phyloP scores from a whole-genome alignment of 1,140 invertebrate genomes.

The Brachionus sp. region DNA sequence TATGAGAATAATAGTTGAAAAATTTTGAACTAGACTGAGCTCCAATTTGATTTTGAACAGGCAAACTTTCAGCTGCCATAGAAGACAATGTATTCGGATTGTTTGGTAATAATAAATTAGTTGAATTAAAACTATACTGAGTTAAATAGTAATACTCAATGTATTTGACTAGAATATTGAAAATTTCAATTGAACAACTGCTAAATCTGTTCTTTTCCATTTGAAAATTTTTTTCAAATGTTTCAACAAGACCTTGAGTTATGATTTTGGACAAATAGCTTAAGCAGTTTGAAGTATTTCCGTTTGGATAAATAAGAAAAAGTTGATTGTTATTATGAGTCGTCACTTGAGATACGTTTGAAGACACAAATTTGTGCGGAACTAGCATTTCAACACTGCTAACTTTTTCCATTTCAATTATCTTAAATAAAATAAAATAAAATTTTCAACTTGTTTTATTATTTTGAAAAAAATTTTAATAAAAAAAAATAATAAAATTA shows the following conservation, averaged over 20 bases:
- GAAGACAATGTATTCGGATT: neutral
- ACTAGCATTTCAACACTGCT: constrained; percentile 7
- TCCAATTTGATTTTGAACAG: neutral
- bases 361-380: neutral
- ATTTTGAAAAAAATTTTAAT: neutral
- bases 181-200: neutral
- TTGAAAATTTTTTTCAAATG: constrained; percentile 30
- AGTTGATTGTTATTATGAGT: neutral
- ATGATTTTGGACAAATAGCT: constrained; percentile 27
- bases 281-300: neutral
- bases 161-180: constrained; percentile 30
- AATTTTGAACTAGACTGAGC: neutral
- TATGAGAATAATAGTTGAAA: constrained; percentile 16
- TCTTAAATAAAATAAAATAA: neutral
- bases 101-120: neutral
- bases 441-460: neutral
- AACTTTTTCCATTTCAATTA: constrained; percentile 17
- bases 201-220: neutral
- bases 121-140: neutral
- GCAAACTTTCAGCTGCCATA: neutral
- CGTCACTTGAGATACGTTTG: neutral
- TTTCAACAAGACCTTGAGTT: constrained; percentile 6
- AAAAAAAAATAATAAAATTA: too few species aligned
- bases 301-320: neutral
- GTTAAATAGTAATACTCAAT: constrained; percentile 32